These are phyloP conservation scores for Mantis religiosa DNA, from an alignment of 2,888 invertebrate species.

Conservation along the genomic window DNA sequence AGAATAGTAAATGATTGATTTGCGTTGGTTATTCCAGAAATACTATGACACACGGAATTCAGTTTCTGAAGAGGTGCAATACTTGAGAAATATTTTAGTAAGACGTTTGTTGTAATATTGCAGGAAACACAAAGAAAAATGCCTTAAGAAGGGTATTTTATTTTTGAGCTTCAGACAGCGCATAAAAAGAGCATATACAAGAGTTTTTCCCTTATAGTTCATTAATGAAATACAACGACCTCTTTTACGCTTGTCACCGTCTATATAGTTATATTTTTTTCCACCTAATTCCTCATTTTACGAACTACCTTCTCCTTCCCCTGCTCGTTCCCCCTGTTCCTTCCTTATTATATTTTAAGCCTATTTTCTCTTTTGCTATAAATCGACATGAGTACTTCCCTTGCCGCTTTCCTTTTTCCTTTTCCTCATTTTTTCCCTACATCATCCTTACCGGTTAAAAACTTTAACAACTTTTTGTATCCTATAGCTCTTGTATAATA, in stretches of 20 bases:
- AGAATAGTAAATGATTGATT: no score
- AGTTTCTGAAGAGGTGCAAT: no score
- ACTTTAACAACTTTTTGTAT: conserved; percentile 29
- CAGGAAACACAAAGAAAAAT: no score
- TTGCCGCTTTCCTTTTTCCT: not conserved
- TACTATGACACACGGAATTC: no score
- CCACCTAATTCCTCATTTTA: not conserved
- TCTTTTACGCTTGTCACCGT: not conserved
- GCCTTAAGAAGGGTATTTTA: no score
- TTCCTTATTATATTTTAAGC: conserved; percentile 24
- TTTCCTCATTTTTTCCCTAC: conserved; percentile 6
- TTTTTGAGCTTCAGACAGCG: not conserved
- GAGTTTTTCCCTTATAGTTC: not conserved
- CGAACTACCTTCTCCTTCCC: not conserved
- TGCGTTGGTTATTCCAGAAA: no score
- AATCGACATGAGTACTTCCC: conserved; percentile 25
- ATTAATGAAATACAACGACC: not conserved
- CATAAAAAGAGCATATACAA: not conserved
- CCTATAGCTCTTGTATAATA: conserved; percentile 33
- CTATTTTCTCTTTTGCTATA: conserved; percentile 22
- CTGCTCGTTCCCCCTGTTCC: not conserved
- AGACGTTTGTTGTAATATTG: no score
- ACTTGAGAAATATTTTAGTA: no score
- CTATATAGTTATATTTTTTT: not conserved
- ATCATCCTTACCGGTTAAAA: conserved; percentile 28